Evolutionary conservation across 1,140 invertebrate genomes (phyloP).

Genomic region (Drosophila murphyi): DNA sequence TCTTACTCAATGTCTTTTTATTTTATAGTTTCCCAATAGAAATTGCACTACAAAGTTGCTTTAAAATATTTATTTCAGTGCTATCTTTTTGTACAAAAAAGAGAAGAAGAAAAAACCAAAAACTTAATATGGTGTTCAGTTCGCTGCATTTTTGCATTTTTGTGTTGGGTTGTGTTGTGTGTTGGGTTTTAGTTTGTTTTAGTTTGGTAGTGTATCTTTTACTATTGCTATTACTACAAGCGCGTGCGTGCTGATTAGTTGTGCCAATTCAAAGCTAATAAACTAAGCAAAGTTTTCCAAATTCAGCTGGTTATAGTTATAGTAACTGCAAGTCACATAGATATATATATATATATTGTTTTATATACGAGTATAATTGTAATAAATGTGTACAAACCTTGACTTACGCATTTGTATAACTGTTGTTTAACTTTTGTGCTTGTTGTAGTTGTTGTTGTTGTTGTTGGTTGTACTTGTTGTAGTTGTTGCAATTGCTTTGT

Average conservation of each 20-base stretch:
- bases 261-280: slow-evolving; percentile 35
- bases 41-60: not conserved
- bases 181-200: not conserved
- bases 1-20: not conserved
- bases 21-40: not conserved
- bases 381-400: slow-evolving; percentile 79
- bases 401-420: slow-evolving; percentile 74
- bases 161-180: slow-evolving; percentile 7
- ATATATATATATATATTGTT: slow-evolving; percentile 8
- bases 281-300: slow-evolving; percentile 15
- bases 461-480: slow-evolving; percentile 61
- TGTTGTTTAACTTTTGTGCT: slow-evolving; percentile 51
- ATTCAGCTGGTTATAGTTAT: slow-evolving; percentile 9
- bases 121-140: not conserved
- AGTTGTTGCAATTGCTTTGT: slow-evolving; percentile 62
- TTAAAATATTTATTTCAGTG: slow-evolving; percentile 5
- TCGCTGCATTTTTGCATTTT: not conserved
- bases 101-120: not conserved
- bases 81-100: not conserved
- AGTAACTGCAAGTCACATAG: slow-evolving; percentile 4
- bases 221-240: slow-evolving; percentile 5
- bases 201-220: slow-evolving; percentile 7
- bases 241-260: slow-evolving; percentile 44
- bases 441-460: slow-evolving; percentile 72
- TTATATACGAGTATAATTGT: slow-evolving; percentile 25